phyloP scores from a whole-genome alignment of 2,113 vertebrate species.

The Percina caprodes region DNA sequence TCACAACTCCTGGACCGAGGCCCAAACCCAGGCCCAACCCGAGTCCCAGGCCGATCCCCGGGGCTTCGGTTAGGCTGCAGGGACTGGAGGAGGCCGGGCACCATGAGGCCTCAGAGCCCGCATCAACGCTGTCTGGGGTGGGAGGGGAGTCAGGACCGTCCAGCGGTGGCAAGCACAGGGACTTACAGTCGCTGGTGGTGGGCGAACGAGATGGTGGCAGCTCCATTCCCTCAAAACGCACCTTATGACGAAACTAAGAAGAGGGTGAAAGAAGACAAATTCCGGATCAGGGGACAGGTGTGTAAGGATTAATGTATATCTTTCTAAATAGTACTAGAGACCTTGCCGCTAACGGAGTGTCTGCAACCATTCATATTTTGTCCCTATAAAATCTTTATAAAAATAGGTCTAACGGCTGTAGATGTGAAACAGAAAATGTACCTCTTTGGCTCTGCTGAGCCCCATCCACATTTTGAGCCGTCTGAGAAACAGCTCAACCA shows the following conservation, averaged over 20 bases:
- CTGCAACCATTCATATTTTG: not conserved
- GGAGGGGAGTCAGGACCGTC: conserved; percentile 84
- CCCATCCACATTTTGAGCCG: conserved; percentile 98
- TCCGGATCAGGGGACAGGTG: not conserved
- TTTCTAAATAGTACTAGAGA: not conserved
- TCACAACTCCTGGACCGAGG: conserved; percentile 76
- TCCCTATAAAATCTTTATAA: not conserved
- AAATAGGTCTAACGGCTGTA: not conserved
- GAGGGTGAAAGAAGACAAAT: conserved; percentile 9
- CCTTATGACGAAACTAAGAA: conserved; percentile 96
- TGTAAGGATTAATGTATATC: not conserved
- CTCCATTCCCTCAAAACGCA: conserved; percentile 97
- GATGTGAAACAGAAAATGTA: conserved; percentile 63
- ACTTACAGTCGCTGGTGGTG: conserved; percentile 94
- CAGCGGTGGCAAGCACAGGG: conserved; percentile 88
- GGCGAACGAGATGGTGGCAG: conserved; percentile 94
- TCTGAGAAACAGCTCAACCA: conserved; percentile 95
- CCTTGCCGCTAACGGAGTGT: not conserved
- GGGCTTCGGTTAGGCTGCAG: conserved; percentile 91
- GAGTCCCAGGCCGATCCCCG: conserved; percentile 77
- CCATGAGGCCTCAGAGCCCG: conserved; percentile 89
- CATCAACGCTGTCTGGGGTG: conserved; percentile 85
- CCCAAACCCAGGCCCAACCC: conserved; percentile 79
- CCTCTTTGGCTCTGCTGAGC: conserved; percentile 96
- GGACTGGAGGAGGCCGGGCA: conserved; percentile 87